Conservation (phyloP, 2,888 invertebrate genomes). For the Heteromurus nitidus region DNA sequence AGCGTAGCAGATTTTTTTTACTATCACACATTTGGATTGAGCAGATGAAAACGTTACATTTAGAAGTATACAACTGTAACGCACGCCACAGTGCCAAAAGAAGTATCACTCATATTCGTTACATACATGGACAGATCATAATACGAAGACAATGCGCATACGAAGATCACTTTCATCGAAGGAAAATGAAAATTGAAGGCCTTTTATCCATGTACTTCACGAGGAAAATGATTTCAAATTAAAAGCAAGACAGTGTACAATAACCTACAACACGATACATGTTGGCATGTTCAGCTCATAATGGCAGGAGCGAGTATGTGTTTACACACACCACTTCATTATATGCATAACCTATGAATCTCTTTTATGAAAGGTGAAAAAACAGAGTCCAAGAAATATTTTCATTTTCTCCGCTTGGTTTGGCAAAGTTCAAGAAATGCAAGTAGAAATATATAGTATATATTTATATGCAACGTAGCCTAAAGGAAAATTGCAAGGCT, state of each 20-base stretch:
- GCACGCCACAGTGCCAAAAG: not conserved
- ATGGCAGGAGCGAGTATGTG: not conserved
- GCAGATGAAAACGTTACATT: not conserved
- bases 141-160: conserved; percentile 13
- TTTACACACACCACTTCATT: too few species aligned
- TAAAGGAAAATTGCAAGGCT: not conserved
- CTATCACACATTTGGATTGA: not conserved
- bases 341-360: conserved; percentile 8
- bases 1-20: conserved; percentile 8
- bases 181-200: conserved; percentile 64
- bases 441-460: conserved; percentile 5
- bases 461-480: too few species aligned
- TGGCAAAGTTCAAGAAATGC: conserved; percentile 65
- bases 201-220: conserved; percentile 5
- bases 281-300: conserved; percentile 12
- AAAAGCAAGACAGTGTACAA: conserved; percentile 36
- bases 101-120: too few species aligned
- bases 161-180: conserved; percentile 70
- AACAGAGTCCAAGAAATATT: conserved; percentile 61
- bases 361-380: conserved; percentile 52
- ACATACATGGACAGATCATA: conserved; percentile 10
- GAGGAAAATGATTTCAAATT: conserved; percentile 41
- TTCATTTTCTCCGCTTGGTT: conserved; percentile 67
- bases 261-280: conserved; percentile 17
- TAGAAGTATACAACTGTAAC: not conserved